Conservation (phyloP, 2,113 vertebrate genomes). For the Periophthalmodon schlosseri region DNA sequence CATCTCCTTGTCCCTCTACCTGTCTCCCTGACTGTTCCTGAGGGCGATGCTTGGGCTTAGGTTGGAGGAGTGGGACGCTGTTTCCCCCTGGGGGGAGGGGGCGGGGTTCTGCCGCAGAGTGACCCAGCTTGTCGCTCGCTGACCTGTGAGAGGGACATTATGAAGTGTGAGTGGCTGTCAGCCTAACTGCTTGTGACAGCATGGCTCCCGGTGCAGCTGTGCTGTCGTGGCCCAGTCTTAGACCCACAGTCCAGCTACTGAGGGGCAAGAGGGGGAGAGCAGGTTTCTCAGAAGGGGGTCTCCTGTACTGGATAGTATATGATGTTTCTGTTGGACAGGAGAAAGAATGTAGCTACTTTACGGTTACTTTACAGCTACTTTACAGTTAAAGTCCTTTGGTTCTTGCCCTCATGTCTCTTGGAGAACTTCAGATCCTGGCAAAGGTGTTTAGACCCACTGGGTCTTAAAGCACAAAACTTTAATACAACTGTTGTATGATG, state of each 20-base stretch:
- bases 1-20: constrained; percentile 61
- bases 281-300: constrained; percentile 38
- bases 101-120: constrained; percentile 82
- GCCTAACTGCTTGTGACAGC: constrained; percentile 95
- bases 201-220: constrained; percentile 95
- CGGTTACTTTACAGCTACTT: too few species aligned
- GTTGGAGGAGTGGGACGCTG: constrained; percentile 57
- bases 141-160: constrained; percentile 99
- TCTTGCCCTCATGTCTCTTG: background rate
- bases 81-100: constrained; percentile 68
- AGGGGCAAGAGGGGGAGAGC: constrained; percentile 28
- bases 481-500: background rate
- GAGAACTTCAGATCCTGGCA: background rate
- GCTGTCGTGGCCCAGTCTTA: constrained; percentile 82
- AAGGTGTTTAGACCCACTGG: background rate
- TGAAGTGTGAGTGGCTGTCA: constrained; percentile 99
- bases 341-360: constrained; percentile 23
- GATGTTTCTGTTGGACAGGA: constrained; percentile 27
- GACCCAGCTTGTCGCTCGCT: constrained; percentile 97
- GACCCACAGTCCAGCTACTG: constrained; percentile 62
- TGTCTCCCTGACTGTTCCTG: constrained; percentile 44
- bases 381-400: background rate
- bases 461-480: background rate
- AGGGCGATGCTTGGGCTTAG: constrained; percentile 37
- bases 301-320: constrained; percentile 20